A percentile compares a stretch with the other conserved stretches of the same genome.
phyloP scores from a whole-genome alignment of 2,797 vertebrate genomes.

The Gymnoscopelus microlampas region DNA sequence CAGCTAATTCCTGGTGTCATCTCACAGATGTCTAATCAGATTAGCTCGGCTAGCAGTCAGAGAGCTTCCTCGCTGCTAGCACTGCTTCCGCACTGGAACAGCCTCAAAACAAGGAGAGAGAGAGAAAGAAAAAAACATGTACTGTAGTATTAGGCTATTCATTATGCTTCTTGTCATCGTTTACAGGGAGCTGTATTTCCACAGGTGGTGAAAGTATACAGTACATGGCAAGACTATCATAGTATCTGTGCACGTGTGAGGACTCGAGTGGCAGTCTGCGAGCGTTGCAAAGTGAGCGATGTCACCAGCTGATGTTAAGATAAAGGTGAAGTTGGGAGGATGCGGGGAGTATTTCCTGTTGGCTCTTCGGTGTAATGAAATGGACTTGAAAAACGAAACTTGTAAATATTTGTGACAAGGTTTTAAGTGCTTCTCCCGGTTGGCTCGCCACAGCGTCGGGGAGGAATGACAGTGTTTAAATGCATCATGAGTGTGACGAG shows the following conservation, averaged over 20 bases:
- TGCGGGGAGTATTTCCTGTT: constrained; percentile 51
- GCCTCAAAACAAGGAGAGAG: constrained; percentile 10
- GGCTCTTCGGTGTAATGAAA: constrained; percentile 26
- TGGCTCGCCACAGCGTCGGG: background rate
- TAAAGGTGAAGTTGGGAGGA: constrained; percentile 16
- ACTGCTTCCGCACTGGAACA: constrained; percentile 35
- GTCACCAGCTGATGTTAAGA: constrained; percentile 22
- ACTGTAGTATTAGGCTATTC: background rate
- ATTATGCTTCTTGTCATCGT: constrained; percentile 14
- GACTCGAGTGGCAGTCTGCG: constrained; percentile 15
- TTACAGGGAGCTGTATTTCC: background rate
- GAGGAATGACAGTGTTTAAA: constrained; percentile 4
- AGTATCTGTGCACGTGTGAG: background rate
- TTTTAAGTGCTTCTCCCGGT: constrained; percentile 41
- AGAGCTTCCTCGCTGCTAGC: constrained; percentile 49
- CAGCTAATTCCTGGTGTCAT: constrained; percentile 73
- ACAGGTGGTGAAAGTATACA: background rate
- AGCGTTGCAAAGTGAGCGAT: constrained; percentile 5
- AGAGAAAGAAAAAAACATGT: constrained; percentile 5
- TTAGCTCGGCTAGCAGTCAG: constrained; percentile 64
- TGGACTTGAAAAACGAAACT: constrained; percentile 36
- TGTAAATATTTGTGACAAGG: constrained; percentile 46
- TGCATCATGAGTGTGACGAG: constrained; percentile 1
- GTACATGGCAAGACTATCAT: constrained; percentile 8
- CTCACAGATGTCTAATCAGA: constrained; percentile 73